These are phyloP conservation scores for Cephalopholis sonnerati DNA, from an alignment of 2,113 vertebrate species.

Conservation along the genomic window DNA sequence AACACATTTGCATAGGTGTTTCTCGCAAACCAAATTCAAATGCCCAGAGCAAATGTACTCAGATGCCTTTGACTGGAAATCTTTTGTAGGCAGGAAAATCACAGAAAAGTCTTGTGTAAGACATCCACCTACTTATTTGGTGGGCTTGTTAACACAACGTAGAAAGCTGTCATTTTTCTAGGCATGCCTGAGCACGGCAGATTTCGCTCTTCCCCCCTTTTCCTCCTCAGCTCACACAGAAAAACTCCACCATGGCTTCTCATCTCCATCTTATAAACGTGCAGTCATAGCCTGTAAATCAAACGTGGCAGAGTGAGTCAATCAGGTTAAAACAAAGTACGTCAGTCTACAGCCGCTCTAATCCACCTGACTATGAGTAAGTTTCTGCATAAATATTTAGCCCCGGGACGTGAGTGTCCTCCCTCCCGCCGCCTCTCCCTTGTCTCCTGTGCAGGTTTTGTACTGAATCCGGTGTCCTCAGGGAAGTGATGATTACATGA, in stretches of 20 bases:
- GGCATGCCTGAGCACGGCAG: conserved; percentile 70
- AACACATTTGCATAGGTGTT: background rate
- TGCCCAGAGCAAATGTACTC: conserved; percentile 1
- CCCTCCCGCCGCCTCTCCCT: conserved; percentile 19
- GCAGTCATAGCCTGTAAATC: conserved; percentile 2
- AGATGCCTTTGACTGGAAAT: conserved; percentile 31
- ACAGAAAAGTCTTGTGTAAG: conserved; percentile 65
- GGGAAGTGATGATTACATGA: conserved; percentile 24
- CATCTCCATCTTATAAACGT: conserved; percentile 16
- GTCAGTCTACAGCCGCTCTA: background rate
- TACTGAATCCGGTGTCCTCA: conserved; percentile 20
- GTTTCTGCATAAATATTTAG: conserved; percentile 34
- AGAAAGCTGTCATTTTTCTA: conserved; percentile 59
- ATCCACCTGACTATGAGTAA: conserved; percentile 28
- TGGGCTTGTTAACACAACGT: conserved; percentile 69
- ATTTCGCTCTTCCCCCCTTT: conserved; percentile 23
- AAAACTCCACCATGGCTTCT: conserved; percentile 15
- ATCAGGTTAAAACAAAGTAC: conserved; percentile 19
- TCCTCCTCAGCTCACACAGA: conserved; percentile 27
- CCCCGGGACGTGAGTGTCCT: conserved; percentile 13
- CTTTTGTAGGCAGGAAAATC: conserved; percentile 44
- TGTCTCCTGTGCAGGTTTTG: conserved; percentile 22
- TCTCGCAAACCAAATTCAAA: conserved; percentile 8
- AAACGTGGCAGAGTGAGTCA: conserved; percentile 15
- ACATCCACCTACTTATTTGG: conserved; percentile 70